Evolutionary conservation across 2,113 vertebrate genomes (phyloP).

Genomic region (Dipodomys merriami): DNA sequence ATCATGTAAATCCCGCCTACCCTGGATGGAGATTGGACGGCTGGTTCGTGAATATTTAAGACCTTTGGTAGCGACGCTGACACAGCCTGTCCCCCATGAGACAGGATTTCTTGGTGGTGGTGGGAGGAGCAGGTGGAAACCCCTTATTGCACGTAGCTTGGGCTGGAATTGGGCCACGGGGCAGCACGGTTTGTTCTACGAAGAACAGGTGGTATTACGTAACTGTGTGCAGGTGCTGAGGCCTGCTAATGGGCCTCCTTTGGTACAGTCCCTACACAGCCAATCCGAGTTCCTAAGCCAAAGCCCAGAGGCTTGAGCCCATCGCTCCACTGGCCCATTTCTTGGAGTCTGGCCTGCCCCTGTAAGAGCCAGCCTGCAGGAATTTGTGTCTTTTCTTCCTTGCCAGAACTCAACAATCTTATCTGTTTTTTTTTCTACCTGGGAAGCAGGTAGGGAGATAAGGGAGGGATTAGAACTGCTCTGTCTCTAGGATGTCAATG

Average conservation of each 20-base stretch:
- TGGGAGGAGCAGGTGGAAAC: slow-evolving; percentile 59
- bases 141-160: slow-evolving; percentile 18
- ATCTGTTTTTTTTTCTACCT: background rate
- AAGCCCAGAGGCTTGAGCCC: slow-evolving; percentile 62
- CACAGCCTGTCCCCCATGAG: slow-evolving; percentile 46
- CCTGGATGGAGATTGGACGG: slow-evolving; percentile 72
- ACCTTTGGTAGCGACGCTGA: slow-evolving; percentile 61
- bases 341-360: background rate
- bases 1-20: slow-evolving; percentile 71
- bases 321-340: background rate
- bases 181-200: slow-evolving; percentile 53
- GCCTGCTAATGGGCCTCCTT: slow-evolving; percentile 60
- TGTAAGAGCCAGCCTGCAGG: background rate
- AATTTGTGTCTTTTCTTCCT: background rate
- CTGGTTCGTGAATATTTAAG: slow-evolving; percentile 79
- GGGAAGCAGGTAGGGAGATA: background rate
- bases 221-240: background rate
- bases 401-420: background rate
- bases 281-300: slow-evolving; percentile 68
- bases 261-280: slow-evolving; percentile 74
- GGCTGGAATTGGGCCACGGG: background rate
- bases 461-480: background rate
- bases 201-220: slow-evolving; percentile 55
- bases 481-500: background rate
- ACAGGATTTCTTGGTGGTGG: slow-evolving; percentile 48